These are phyloP conservation scores for Neomonachus schauinslandi DNA, from an alignment of 2,113 vertebrate genomes.

Conservation along the genomic window DNA sequence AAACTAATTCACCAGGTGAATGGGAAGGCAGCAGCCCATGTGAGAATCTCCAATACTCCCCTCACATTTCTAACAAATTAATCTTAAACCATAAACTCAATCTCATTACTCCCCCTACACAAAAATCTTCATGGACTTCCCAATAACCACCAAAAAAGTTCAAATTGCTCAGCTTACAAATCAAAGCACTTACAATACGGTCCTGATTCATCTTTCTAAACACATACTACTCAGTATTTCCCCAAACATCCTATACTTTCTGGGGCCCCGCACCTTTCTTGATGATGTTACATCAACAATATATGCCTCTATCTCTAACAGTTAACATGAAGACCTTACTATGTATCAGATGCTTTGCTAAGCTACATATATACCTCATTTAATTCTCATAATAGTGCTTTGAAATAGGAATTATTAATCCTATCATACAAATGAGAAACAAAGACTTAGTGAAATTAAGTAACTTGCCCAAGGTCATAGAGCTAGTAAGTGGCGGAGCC, in stretches of 20 bases:
- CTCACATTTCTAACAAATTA: not conserved
- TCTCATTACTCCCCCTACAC: not conserved
- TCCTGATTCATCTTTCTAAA: not conserved
- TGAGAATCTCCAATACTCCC: not conserved
- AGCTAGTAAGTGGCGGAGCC: not conserved
- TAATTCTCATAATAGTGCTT: conserved; percentile 1
- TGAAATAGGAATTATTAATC: conserved; percentile 8
- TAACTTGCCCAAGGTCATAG: not conserved
- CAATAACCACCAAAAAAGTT: conserved; percentile 9
- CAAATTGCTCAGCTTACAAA: not conserved
- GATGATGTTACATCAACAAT: not conserved
- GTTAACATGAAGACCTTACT: not conserved
- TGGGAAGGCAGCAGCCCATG: not conserved
- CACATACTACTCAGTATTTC: not conserved
- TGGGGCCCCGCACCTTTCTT: not conserved
- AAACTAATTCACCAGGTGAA: not conserved
- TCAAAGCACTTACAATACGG: not conserved
- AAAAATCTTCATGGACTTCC: not conserved
- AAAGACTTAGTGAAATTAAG: not conserved
- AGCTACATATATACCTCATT: not conserved
- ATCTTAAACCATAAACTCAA: not conserved
- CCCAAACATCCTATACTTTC: not conserved
- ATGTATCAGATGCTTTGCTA: not conserved
- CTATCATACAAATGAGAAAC: conserved; percentile 31
- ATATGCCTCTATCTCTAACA: not conserved